Evolutionary conservation across 2,797 vertebrate genomes (phyloP), one percentile per base, ranked within the genome.

Genomic region (Gymnopithys bicolor): DNA sequence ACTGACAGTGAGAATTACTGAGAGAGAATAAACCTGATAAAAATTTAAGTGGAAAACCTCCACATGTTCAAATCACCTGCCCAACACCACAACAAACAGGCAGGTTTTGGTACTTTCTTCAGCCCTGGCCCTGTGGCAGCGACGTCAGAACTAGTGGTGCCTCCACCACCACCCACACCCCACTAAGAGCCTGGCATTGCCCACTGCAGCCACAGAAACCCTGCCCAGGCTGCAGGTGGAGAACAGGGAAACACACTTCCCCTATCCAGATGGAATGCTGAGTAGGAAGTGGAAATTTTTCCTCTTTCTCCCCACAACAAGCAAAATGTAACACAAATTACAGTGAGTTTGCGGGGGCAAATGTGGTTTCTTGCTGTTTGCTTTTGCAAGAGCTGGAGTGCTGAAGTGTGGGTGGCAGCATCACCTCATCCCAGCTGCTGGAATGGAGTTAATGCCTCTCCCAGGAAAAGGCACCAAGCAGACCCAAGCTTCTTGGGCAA

Each of bases 81-180:
- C 51, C 35, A 0, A 70, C 70, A 10, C 3, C 33, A 1, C 25
- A 1, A 13, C 13, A 5, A 0, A 0, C 0, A 1, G 23, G 69
- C 0, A 1, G 19, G 1, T 79, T 5, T 45, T 37, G 74, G 37
- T 9, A 0, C 1, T 7, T 21, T 8, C 19, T 45, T 8, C 3
- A 1, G n/a, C 0, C 55, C 33, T 0, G 11, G 1, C 30, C 56
- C 24, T 2, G 0, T 1, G 0, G n/a, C 2, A 3, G 22, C 35
- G 35, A 13, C 0, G 7, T 41, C 18, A 6, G 70, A 45, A 7
- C 25, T 3, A 2, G 12, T 16, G 1, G 3, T 33, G n/a, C n/a
- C 45, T 16, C 59, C 46, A 24, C 13, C 13, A 2, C 16, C 22
- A 5, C 19, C 28, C 4, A 5, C 11, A 28, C 33, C 45, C 46